phyloP scores from a whole-genome alignment of 2,113 vertebrate species.

The Nansenia antarctica region DNA sequence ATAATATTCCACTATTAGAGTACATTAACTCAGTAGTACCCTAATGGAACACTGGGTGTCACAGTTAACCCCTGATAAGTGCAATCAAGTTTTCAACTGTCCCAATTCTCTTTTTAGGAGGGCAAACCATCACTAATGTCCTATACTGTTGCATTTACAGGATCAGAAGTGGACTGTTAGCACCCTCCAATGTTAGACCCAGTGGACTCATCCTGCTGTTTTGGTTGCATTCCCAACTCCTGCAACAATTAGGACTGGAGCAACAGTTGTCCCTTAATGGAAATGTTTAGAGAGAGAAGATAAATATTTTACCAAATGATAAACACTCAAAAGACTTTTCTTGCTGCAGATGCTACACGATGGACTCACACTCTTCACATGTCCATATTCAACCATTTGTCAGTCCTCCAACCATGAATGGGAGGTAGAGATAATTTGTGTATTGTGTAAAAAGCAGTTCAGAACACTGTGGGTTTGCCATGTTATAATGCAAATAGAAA shows the following conservation, averaged over 20 bases:
- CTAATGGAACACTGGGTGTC: no score
- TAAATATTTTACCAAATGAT: neutral
- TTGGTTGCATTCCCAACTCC: neutral
- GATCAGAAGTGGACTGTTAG: no score
- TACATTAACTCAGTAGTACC: no score
- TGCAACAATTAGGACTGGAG: neutral
- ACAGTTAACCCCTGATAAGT: no score
- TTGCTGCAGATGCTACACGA: neutral
- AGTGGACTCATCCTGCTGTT: neutral
- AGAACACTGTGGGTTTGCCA: no score
- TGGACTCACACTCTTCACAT: neutral
- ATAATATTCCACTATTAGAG: no score
- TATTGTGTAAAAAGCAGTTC: no score
- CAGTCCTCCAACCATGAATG: neutral
- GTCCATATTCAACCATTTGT: neutral
- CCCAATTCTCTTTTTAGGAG: no score
- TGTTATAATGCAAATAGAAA: neutral
- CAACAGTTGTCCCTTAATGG: neutral
- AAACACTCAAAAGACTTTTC: neutral
- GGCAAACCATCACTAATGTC: no score
- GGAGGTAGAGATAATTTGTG: neutral
- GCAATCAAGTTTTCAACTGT: no score
- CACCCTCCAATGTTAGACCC: no score
- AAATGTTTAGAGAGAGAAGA: neutral
- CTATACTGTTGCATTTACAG: no score